Base-by-base conservation (phyloP, 37 sponge, comb jelly and placozoan species). In the Hormiphora californensis region DNA sequence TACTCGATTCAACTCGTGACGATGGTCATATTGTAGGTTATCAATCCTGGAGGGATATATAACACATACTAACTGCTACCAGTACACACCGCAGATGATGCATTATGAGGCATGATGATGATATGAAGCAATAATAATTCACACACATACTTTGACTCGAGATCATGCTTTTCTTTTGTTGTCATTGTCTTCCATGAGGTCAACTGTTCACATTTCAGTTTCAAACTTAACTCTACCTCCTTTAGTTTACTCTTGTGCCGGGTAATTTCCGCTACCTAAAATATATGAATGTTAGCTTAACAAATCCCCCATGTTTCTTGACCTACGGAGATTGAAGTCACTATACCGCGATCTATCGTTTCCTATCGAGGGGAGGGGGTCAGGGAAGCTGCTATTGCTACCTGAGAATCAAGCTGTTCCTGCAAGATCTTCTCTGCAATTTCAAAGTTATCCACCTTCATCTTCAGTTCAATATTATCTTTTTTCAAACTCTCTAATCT, bases 381-480 rank as follows among this genome's bases (percentile, higher is more conserved):
- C n/a, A n/a, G n/a, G n/a, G n/a, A n/a, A n/a, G n/a, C n/a, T n/a
- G n/a, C n/a, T n/a, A n/a, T n/a, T n/a, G n/a, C n/a, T n/a, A n/a
- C 81, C 25, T 73, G 81, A 28, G 81, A 73, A 22, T 73, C 35
- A 4, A 73, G 35, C 46, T 25, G 32, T 40, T 73, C 81, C 44
- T 73, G 81, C 81, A 73, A 43, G 27, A 73, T 46, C 25, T 40
- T 73, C 81, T 73, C 81, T 11, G 46, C 81, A 3, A 73, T 73
- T 46, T 73, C 44, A 11, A 33, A 36, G 23, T 73, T 73, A 7
- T 73, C 81, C 0, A 73, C 35, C 81, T 57, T 5, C 3, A 15
- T 5, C n/a, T 5, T 49, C 15, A 49, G 53, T 15, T 49, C 12
- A 49, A 15, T 49, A 17, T 49, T 49, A 49, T n/a, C n/a, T n/a